These are phyloP conservation scores for human (Homo sapiens) DNA, from an alignment of 2,113 vertebrate species.

Conservation along the genomic window DNA sequence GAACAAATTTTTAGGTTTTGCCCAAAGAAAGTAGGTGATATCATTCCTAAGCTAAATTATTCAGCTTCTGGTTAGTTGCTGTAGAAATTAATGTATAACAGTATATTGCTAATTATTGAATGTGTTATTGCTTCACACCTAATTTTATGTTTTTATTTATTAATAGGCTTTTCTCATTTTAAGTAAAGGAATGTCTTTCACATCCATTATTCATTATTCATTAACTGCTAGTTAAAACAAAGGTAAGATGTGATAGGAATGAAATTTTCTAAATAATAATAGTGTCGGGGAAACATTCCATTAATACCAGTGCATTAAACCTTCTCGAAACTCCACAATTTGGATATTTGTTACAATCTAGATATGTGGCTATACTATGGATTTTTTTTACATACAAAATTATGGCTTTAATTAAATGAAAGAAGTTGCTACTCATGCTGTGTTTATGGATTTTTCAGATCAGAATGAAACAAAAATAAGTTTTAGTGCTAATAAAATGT, in stretches of 20 bases:
- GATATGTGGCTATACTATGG: constrained; percentile 61
- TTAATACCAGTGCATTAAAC: constrained; percentile 55
- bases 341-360: constrained; percentile 35
- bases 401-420: constrained; percentile 79
- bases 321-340: constrained; percentile 38
- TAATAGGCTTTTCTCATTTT: constrained; percentile 67
- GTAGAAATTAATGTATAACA: constrained; percentile 61
- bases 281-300: not conserved
- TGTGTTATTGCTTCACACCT: constrained; percentile 67
- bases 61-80: constrained; percentile 66
- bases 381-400: constrained; percentile 42
- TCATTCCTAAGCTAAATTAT: constrained; percentile 50
- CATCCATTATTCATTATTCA: constrained; percentile 37
- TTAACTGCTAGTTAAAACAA: constrained; percentile 63
- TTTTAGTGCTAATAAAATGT: constrained; percentile 68
- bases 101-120: constrained; percentile 52
- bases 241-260: constrained; percentile 58
- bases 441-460: constrained; percentile 72
- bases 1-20: constrained; percentile 39
- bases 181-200: constrained; percentile 66
- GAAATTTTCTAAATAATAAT: constrained; percentile 63
- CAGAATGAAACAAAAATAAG: constrained; percentile 70
- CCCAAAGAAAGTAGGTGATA: constrained; percentile 40
- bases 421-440: constrained; percentile 61
- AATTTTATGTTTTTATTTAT: constrained; percentile 72